Percentiles rank a stretch among this genome's conserved stretches.
phyloP scores from a whole-genome alignment of 2,113 vertebrate genomes.

The Chaenogobius annularis region DNA sequence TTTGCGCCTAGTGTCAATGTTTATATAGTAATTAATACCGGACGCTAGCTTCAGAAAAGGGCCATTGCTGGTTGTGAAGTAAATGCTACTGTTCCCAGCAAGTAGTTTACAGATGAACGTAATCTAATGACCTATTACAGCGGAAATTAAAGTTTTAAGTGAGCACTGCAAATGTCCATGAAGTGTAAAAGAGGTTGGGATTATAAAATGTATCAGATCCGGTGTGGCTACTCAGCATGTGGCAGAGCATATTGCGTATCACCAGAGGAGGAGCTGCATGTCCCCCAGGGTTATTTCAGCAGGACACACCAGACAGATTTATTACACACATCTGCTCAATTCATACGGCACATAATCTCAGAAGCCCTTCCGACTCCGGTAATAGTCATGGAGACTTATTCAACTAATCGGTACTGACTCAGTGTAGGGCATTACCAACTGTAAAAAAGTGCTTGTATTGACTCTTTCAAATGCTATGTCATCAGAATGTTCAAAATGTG shows the following conservation, averaged over 20 bases:
- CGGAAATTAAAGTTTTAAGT: conserved; percentile 9
- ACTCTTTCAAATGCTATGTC: no score
- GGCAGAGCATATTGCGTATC: conserved; percentile 31
- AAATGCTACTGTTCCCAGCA: neutral
- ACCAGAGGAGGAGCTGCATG: conserved; percentile 4
- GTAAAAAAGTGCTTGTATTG: neutral
- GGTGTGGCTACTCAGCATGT: conserved; percentile 20
- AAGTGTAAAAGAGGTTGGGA: neutral
- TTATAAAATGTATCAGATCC: conserved; percentile 7
- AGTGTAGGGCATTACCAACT: neutral
- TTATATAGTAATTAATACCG: neutral
- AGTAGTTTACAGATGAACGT: neutral
- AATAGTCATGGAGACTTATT: conserved; percentile 2
- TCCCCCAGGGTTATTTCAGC: conserved; percentile 35
- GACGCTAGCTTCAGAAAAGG: neutral
- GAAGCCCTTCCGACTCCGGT: conserved; percentile 4
- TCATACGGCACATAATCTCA: conserved; percentile 13
- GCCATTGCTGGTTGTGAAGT: no score
- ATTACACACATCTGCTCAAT: conserved; percentile 41
- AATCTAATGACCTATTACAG: neutral
- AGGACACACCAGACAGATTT: conserved; percentile 40
- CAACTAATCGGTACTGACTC: neutral
- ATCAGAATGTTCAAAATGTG: neutral
- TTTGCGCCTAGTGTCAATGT: neutral
- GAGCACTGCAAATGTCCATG: conserved; percentile 2